These are phyloP conservation scores for Drosophila cracens DNA, from an alignment of 2,888 invertebrate species.

Conservation along the genomic window DNA sequence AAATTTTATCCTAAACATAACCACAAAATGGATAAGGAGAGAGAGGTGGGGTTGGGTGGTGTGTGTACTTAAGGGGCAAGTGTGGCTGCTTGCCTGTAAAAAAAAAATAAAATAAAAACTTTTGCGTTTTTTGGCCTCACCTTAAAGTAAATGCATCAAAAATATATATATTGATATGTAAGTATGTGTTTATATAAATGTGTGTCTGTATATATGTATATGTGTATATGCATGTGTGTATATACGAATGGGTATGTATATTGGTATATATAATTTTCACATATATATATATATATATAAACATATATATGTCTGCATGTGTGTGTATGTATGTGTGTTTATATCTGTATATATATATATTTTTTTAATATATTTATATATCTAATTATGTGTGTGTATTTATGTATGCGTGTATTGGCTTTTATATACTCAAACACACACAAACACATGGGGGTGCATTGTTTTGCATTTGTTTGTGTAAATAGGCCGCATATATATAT, in stretches of 20 bases:
- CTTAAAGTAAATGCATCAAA: conserved; percentile 59
- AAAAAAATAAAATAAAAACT: conserved; percentile 44
- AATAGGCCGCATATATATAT: conserved; percentile 11
- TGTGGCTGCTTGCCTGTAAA: conserved; percentile 30
- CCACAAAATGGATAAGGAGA: conserved; percentile 46
- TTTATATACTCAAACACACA: neutral
- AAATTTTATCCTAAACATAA: conserved; percentile 69
- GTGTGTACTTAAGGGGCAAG: conserved; percentile 1
- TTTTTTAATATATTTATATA: conserved; percentile 15
- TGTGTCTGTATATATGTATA: conserved; percentile 1
- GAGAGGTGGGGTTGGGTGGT: neutral
- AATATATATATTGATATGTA: conserved; percentile 10
- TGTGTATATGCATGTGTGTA: neutral
- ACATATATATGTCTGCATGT: too few species aligned
- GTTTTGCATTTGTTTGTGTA: conserved; percentile 15
- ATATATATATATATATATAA: conserved; percentile 11
- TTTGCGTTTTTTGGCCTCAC: conserved; percentile 60
- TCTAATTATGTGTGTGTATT: conserved; percentile 3
- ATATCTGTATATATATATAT: conserved; percentile 6
- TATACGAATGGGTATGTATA: conserved; percentile 1
- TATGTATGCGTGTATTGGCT: neutral
- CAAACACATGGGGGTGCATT: conserved; percentile 6
- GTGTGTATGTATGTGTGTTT: neutral
- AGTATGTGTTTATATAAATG: neutral
- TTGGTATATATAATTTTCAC: neutral